Conservation (phyloP, 2,797 vertebrate species). For the Champsocephalus esox region DNA sequence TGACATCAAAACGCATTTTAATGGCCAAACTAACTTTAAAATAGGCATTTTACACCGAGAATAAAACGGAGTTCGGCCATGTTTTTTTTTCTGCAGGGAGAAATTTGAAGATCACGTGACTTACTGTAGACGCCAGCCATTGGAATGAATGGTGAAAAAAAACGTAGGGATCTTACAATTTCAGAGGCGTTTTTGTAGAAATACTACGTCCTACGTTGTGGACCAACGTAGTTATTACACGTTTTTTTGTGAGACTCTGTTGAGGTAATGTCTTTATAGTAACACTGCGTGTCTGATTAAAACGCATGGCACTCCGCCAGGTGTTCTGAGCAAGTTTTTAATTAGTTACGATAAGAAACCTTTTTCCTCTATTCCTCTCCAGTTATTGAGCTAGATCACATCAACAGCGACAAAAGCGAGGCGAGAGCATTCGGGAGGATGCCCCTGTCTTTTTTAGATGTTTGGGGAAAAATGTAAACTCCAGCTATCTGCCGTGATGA, state of each 20-base stretch:
- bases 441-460: conserved; percentile 40
- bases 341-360: conserved; percentile 73
- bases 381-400: conserved; percentile 54
- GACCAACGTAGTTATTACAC: too few relatives aligned
- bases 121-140: too few relatives aligned
- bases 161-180: too few relatives aligned
- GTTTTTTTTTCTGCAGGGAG: too few relatives aligned
- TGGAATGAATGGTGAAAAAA: too few relatives aligned
- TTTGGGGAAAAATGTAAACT: conserved; percentile 21
- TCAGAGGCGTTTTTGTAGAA: too few relatives aligned
- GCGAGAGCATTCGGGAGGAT: conserved; percentile 32
- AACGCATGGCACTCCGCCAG: conserved; percentile 69
- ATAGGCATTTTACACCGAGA: too few relatives aligned
- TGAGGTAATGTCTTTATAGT: conserved; percentile 73
- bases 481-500: conserved; percentile 45
- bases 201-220: too few relatives aligned
- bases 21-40: too few relatives aligned
- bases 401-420: conserved; percentile 36
- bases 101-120: too few relatives aligned
- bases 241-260: conserved; percentile 31
- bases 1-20: too few relatives aligned
- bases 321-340: conserved; percentile 72
- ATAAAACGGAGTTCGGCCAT: too few relatives aligned
- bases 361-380: conserved; percentile 53
- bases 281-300: conserved; percentile 70